Conservation (phyloP, 2,113 vertebrate species). For the Lethenteron camtschaticum region DNA sequence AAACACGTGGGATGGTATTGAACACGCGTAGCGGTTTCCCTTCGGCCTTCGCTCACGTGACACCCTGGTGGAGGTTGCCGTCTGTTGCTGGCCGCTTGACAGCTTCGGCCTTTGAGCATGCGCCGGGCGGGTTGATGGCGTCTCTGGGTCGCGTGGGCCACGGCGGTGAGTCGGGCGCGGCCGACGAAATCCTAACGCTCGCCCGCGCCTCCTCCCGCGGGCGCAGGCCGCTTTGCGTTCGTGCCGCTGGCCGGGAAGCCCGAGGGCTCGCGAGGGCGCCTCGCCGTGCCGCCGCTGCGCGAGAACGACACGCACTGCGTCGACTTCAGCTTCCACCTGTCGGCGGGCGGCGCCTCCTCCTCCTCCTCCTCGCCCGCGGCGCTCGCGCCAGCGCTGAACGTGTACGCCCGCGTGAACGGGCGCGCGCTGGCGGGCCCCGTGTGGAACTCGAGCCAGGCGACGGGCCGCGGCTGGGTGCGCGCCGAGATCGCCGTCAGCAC, state of each 20-base stretch:
- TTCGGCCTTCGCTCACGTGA: too few species aligned
- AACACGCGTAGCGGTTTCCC: too few species aligned
- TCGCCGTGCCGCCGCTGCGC: not conserved
- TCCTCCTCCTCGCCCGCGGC: not conserved
- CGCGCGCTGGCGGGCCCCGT: slow-evolving; percentile 54
- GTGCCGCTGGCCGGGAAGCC: not conserved
- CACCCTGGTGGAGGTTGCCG: too few species aligned
- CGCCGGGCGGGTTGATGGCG: too few species aligned
- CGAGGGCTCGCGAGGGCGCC: not conserved
- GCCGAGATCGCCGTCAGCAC: slow-evolving; percentile 83
- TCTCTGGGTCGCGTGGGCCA: too few species aligned
- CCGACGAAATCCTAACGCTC: too few species aligned
- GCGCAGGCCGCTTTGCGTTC: not conserved
- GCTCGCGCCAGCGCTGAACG: slow-evolving; percentile 21
- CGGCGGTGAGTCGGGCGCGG: too few species aligned
- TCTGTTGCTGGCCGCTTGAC: too few species aligned
- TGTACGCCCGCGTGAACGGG: slow-evolving; percentile 60
- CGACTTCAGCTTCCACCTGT: not conserved
- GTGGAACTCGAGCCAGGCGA: slow-evolving; percentile 61
- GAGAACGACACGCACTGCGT: slow-evolving; percentile 4
- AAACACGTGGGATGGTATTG: too few species aligned
- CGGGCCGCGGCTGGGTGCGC: slow-evolving; percentile 72
- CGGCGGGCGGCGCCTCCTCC: not conserved
- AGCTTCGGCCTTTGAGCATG: too few species aligned
- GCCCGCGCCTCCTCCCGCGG: not conserved